A percentile compares a stretch with the other conserved stretches of the same genome.
These are phyloP conservation scores for Musca vetustissima DNA, from an alignment of 1,140 invertebrate species.

Conservation along the genomic window DNA sequence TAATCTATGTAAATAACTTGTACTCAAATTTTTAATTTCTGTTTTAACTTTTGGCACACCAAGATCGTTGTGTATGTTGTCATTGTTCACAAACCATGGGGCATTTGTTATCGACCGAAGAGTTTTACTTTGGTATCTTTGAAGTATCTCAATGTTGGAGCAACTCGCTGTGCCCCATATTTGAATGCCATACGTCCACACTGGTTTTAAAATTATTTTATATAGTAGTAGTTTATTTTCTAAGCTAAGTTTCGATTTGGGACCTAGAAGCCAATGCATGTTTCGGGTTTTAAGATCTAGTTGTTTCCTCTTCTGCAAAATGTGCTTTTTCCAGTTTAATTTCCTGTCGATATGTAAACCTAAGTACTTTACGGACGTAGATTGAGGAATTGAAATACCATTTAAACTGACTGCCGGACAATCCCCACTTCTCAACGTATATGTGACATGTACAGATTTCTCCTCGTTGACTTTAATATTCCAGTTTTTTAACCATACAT, in stretches of 20 bases:
- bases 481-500: too few species aligned
- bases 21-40: too few species aligned
- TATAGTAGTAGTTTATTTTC: conserved; percentile 8
- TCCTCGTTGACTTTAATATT: not conserved
- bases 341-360: not conserved
- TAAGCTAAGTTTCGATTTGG: conserved; percentile 6
- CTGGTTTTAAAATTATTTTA: conserved; percentile 8
- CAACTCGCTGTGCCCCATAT: not conserved
- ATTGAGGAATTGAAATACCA: not conserved
- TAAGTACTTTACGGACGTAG: not conserved
- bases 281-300: not conserved
- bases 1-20: too few species aligned
- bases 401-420: not conserved
- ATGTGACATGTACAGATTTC: not conserved
- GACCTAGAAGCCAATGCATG: not conserved
- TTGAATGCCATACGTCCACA: conserved; percentile 2
- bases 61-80: not conserved
- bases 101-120: not conserved
- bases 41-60: too few species aligned
- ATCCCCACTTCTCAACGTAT: not conserved
- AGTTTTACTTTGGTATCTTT: not conserved
- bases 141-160: not conserved
- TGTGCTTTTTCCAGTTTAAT: conserved; percentile 6
- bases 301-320: not conserved
- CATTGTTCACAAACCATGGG: not conserved